Evolutionary conservation across 2,797 vertebrate species (phyloP).

Genomic region (Mormyrus proboscirostris): DNA sequence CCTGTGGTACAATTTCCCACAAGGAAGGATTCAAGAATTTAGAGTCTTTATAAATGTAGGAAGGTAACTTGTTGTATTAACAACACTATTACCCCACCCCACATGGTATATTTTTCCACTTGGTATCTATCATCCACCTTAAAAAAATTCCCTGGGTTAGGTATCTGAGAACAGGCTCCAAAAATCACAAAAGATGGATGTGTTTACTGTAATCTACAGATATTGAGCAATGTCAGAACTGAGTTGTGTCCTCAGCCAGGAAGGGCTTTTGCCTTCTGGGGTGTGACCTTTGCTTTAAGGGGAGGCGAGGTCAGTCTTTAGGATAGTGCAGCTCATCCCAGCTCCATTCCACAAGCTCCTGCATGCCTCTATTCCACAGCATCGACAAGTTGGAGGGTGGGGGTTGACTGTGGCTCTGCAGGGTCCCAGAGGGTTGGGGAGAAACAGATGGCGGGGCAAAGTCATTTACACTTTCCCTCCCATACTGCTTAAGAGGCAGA

Average conservation of each 20-base stretch:
- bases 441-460: slow-evolving; percentile 64
- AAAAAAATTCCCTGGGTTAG: not conserved
- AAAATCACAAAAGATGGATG: not conserved
- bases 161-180: not conserved
- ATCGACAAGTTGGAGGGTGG: slow-evolving; percentile 28
- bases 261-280: not conserved
- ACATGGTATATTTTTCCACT: not conserved
- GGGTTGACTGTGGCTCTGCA: slow-evolving; percentile 18
- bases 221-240: not conserved
- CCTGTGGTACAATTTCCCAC: not conserved
- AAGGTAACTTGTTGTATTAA: not conserved
- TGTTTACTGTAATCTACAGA: not conserved
- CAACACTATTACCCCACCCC: not conserved
- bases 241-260: not conserved
- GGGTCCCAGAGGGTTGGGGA: slow-evolving; percentile 43
- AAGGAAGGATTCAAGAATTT: not conserved
- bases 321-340: not conserved
- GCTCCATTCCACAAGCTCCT: not conserved
- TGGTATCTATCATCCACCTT: not conserved
- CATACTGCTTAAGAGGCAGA: not conserved
- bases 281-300: not conserved
- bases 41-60: not conserved
- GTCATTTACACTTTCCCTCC: slow-evolving; percentile 57
- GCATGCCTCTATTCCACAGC: slow-evolving; percentile 25
- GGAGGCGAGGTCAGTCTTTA: slow-evolving; percentile 25